These are phyloP conservation scores for Linyphia triangularis DNA, from an alignment of 2,888 invertebrate genomes.

Conservation along the genomic window DNA sequence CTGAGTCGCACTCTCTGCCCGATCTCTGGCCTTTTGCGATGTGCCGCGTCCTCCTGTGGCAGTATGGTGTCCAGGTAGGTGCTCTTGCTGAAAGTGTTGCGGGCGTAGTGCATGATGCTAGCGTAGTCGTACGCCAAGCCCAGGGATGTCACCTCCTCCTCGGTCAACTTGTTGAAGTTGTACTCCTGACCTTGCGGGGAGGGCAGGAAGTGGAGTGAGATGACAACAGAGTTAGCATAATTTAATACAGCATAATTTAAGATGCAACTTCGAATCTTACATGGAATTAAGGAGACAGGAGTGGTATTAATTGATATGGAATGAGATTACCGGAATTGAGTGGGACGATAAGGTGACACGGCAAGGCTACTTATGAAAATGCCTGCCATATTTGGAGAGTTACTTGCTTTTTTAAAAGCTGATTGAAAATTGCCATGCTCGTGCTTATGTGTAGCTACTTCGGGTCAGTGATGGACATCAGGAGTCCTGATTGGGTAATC, in stretches of 20 bases:
- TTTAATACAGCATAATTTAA: not conserved
- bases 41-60: conserved; percentile 86
- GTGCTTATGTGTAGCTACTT: too few species aligned
- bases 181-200: conserved; percentile 93
- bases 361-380: too few species aligned
- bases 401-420: too few species aligned
- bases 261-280: too few species aligned
- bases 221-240: not conserved
- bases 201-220: conserved; percentile 23
- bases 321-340: too few species aligned
- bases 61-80: conserved; percentile 97
- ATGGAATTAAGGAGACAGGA: too few species aligned
- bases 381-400: too few species aligned
- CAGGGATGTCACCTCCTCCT: conserved; percentile 96
- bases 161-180: conserved; percentile 98
- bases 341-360: too few species aligned
- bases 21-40: conserved; percentile 86
- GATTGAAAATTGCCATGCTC: too few species aligned
- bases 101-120: conserved; percentile 99
- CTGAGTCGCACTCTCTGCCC: conserved; percentile 96
- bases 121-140: conserved; percentile 98
- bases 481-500: too few species aligned
- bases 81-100: conserved; percentile 97
- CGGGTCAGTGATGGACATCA: too few species aligned
- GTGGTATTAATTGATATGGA: too few species aligned